phyloP scores from a whole-genome alignment of 2,113 vertebrate species.

The Phycodurus eques region DNA sequence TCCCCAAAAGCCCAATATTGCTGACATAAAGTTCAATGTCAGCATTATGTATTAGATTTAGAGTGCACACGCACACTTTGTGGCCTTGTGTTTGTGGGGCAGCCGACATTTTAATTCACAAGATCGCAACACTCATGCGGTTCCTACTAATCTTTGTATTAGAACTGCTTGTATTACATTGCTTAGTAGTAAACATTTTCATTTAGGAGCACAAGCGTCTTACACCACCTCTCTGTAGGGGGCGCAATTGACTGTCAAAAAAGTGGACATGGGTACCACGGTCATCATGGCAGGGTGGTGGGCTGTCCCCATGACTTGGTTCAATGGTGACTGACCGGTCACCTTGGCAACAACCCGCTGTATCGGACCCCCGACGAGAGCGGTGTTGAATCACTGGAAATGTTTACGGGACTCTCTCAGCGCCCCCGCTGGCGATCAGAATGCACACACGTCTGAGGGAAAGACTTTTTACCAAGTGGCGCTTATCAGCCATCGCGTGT shows the following conservation, averaged over 20 bases:
- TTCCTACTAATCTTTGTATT: neutral
- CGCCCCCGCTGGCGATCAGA: neutral
- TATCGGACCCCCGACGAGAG: neutral
- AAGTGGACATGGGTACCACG: neutral
- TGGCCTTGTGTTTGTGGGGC: constrained; percentile 4
- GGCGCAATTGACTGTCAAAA: neutral
- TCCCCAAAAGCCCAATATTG: neutral
- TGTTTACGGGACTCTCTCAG: constrained; percentile 1
- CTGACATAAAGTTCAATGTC: neutral
- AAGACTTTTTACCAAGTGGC: neutral
- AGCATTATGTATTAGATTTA: neutral
- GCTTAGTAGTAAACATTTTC: constrained; percentile 2
- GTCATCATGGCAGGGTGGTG: neutral
- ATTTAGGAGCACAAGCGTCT: constrained; percentile 49
- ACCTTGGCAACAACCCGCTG: neutral
- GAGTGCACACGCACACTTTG: neutral
- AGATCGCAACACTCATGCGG: neutral
- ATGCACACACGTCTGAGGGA: neutral
- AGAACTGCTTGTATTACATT: neutral
- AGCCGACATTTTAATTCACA: neutral
- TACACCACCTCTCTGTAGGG: neutral
- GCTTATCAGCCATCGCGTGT: constrained; percentile 8
- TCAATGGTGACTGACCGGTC: neutral
- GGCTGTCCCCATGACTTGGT: neutral
- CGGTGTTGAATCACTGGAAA: neutral